These are phyloP conservation scores for Drosophila tropicalis DNA, from an alignment of 1,140 invertebrate species.

Conservation along the genomic window DNA sequence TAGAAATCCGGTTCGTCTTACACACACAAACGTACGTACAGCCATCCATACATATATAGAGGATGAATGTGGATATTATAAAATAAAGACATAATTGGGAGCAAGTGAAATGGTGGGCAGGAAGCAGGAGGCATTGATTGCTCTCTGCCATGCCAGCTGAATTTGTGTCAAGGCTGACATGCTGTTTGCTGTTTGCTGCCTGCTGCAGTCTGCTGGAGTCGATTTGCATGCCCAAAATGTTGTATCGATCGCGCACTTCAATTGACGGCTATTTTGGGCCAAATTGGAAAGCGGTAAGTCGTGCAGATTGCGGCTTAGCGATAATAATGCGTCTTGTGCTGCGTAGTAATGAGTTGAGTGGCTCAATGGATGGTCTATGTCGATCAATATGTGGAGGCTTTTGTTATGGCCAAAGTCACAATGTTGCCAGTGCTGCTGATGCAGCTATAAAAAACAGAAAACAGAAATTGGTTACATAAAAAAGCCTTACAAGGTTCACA, in stretches of 20 bases:
- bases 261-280: slow-evolving; percentile 49
- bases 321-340: slow-evolving; percentile 50
- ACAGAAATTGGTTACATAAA: slow-evolving; percentile 51
- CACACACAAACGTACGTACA: not conserved
- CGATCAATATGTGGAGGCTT: slow-evolving; percentile 29
- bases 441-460: slow-evolving; percentile 5
- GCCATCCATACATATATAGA: not conserved
- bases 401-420: slow-evolving; percentile 34
- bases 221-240: slow-evolving; percentile 57
- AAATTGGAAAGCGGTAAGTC: slow-evolving; percentile 58
- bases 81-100: slow-evolving; percentile 66
- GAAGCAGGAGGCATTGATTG: slow-evolving; percentile 33
- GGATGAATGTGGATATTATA: slow-evolving; percentile 47
- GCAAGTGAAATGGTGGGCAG: slow-evolving; percentile 27
- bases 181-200: slow-evolving; percentile 29
- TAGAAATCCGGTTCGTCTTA: slow-evolving; percentile 61
- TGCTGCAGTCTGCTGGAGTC: not conserved
- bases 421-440: not conserved
- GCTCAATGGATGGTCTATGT: slow-evolving; percentile 17
- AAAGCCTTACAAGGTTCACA: slow-evolving; percentile 58
- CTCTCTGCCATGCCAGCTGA: slow-evolving; percentile 39
- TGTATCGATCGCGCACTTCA: slow-evolving; percentile 12
- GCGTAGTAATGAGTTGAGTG: slow-evolving; percentile 54
- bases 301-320: slow-evolving; percentile 37
- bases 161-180: slow-evolving; percentile 74